These are phyloP conservation scores for Epizoanthus stellaris DNA, from an alignment of 92 coral and sea anemone species.

Conservation along the genomic window DNA sequence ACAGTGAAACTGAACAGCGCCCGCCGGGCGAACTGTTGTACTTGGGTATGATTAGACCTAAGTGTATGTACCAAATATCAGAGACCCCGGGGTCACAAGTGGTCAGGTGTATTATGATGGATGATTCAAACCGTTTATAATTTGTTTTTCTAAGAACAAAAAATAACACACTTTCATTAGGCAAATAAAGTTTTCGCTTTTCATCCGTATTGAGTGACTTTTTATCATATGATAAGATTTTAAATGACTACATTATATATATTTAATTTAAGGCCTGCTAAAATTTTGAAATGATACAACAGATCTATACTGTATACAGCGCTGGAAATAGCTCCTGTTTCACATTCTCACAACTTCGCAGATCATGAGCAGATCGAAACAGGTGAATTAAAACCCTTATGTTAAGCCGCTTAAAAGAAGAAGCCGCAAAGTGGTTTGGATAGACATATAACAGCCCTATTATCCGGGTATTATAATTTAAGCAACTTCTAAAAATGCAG, in stretches of 20 bases:
- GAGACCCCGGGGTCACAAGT: not conserved
- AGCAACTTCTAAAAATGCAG: too few species aligned
- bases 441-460: not conserved
- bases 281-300: not conserved
- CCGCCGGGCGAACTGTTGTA: not conserved
- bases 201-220: not conserved
- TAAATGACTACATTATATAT: not conserved
- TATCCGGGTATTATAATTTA: too few species aligned
- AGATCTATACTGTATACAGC: not conserved
- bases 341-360: not conserved
- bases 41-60: not conserved
- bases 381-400: not conserved
- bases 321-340: not conserved
- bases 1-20: not conserved
- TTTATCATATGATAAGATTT: not conserved
- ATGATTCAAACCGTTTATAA: not conserved
- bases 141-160: slow-evolving; percentile 6
- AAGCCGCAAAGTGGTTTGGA: not conserved
- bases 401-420: not conserved
- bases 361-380: not conserved
- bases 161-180: slow-evolving; percentile 11
- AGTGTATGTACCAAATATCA: not conserved
- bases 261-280: not conserved
- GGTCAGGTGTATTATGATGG: not conserved
- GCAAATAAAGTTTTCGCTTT: not conserved